Evolutionary conservation across 2,797 vertebrate genomes (phyloP).

Genomic region (Leuciscus waleckii): DNA sequence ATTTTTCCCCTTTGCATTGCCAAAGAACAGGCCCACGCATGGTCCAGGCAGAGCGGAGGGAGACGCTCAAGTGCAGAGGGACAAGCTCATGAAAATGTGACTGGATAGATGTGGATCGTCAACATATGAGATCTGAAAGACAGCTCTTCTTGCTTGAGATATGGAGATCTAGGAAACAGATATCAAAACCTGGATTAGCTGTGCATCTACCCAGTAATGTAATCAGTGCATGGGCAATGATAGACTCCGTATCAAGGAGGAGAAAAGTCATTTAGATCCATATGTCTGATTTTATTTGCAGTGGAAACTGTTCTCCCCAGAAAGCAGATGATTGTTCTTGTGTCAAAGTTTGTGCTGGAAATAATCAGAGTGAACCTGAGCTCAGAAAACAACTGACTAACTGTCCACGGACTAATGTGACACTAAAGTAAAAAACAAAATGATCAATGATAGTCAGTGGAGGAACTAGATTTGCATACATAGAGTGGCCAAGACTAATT

Average conservation of each 20-base stretch:
- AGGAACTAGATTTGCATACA: background rate
- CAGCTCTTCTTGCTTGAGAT: background rate
- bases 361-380: background rate
- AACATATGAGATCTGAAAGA: slow-evolving; percentile 1
- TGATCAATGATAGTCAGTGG: background rate
- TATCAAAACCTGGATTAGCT: background rate
- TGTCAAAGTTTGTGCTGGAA: background rate
- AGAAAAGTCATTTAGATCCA: slow-evolving; percentile 4
- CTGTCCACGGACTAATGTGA: background rate
- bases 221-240: background rate
- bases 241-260: background rate
- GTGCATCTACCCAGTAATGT: background rate
- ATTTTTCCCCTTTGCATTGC: slow-evolving; percentile 80
- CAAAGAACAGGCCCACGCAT: slow-evolving; percentile 81
- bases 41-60: slow-evolving; percentile 63
- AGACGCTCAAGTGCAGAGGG: slow-evolving; percentile 10
- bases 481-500: background rate
- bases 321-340: background rate
- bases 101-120: background rate
- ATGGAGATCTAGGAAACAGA: slow-evolving; percentile 9
- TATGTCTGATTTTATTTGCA: background rate
- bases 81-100: slow-evolving; percentile 11
- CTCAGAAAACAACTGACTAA: background rate
- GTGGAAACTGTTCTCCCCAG: background rate
- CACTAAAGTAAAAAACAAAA: background rate